Percentiles rank a stretch among this genome's conserved stretches.
Conservation (phyloP, 2,113 vertebrate species). For the Datnioides undecimradiatus region DNA sequence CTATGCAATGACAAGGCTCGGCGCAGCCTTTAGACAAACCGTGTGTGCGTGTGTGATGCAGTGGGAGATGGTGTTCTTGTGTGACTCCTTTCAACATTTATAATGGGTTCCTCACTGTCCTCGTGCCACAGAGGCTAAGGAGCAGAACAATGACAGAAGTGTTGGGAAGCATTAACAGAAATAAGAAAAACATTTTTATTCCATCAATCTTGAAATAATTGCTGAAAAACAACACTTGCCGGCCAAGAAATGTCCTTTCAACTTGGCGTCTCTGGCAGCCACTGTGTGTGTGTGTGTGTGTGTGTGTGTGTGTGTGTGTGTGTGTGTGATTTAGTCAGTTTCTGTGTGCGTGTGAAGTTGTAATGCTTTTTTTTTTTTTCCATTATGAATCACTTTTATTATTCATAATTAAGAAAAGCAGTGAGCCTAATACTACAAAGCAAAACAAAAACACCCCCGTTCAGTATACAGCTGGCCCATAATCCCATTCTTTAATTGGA, state of each 20-base stretch:
- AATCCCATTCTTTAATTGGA: slow-evolving; percentile 71
- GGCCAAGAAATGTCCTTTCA: slow-evolving; percentile 79
- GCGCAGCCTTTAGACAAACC: slow-evolving; percentile 35
- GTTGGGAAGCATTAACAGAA: slow-evolving; percentile 74
- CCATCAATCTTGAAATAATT: slow-evolving; percentile 78
- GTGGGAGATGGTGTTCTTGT: slow-evolving; percentile 44
- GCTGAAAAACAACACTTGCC: slow-evolving; percentile 67
- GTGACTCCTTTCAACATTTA: slow-evolving; percentile 53
- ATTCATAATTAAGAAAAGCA: slow-evolving; percentile 83
- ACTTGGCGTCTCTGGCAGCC: slow-evolving; percentile 64
- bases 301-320: slow-evolving; percentile 47
- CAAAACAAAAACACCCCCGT: slow-evolving; percentile 68
- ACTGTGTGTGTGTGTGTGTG: slow-evolving; percentile 34
- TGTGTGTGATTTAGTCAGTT: slow-evolving; percentile 44
- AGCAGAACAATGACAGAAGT: slow-evolving; percentile 74
- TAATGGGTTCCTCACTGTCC: slow-evolving; percentile 57
- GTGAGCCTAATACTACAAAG: slow-evolving; percentile 70
- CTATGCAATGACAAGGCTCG: slow-evolving; percentile 48
- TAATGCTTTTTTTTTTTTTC: slow-evolving; percentile 78
- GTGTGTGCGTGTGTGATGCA: slow-evolving; percentile 20
- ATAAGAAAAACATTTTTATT: slow-evolving; percentile 70
- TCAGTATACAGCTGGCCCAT: slow-evolving; percentile 71
- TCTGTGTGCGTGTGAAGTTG: slow-evolving; percentile 56
- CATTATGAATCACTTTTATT: slow-evolving; percentile 84
- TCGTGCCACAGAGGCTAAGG: slow-evolving; percentile 41